Percentiles rank a stretch among this genome's conserved stretches.
These are phyloP conservation scores for Atlantisia rogersi DNA, from an alignment of 2,113 vertebrate genomes.

Conservation along the genomic window DNA sequence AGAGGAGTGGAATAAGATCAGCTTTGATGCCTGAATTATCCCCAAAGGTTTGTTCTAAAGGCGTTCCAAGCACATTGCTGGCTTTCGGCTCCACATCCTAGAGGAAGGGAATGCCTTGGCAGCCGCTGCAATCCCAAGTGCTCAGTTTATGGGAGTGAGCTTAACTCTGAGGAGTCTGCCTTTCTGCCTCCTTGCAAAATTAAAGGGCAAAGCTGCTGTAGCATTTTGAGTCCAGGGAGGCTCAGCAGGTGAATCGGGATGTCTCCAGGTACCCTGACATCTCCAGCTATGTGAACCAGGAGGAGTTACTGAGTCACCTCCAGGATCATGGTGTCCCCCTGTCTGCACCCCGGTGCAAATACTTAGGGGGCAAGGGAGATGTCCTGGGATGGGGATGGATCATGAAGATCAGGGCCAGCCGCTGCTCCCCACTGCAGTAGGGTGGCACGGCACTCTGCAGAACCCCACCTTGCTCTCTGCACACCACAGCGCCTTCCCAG, in stretches of 20 bases:
- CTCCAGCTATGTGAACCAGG: background rate
- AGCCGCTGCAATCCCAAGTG: background rate
- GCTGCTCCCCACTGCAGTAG: background rate
- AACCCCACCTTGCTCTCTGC: background rate
- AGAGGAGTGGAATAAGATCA: background rate
- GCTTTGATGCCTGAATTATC: conserved; percentile 3
- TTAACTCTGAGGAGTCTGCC: background rate
- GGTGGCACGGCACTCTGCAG: background rate
- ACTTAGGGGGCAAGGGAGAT: background rate
- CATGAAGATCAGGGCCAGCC: rapidly evolving
- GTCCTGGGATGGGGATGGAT: rapidly evolving
- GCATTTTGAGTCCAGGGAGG: background rate
- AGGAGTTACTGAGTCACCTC: background rate
- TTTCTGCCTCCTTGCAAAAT: background rate
- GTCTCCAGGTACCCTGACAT: background rate
- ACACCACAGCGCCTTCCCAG: rapidly evolving
- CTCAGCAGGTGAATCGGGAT: background rate
- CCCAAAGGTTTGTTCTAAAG: conserved; percentile 27
- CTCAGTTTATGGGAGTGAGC: background rate
- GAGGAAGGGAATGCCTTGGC: conserved; percentile 50
- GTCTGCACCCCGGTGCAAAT: too few relatives aligned
- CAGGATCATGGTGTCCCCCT: background rate
- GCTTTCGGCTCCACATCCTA: background rate
- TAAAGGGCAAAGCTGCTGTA: background rate
- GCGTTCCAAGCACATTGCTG: conserved; percentile 1